Conservation (phyloP, 2,888 invertebrate genomes). For the Drosophila maculinotata region DNA sequence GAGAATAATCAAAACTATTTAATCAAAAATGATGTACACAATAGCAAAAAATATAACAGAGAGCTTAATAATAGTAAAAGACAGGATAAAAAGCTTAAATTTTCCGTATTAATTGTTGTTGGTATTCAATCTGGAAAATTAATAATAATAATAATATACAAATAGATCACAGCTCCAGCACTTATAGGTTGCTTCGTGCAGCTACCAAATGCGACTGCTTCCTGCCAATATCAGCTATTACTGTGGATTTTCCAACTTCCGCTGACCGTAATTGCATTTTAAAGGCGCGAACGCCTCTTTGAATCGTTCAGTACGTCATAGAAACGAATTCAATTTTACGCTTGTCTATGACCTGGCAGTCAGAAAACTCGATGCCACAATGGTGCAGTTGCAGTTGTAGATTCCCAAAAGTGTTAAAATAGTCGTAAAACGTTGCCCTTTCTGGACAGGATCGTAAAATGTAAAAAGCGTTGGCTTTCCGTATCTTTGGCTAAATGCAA, state of each 20-base stretch:
- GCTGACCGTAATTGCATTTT: slow-evolving; percentile 55
- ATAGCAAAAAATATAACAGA: too few relatives aligned
- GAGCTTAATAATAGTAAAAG: slow-evolving; percentile 4
- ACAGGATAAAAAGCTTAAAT: slow-evolving; percentile 1
- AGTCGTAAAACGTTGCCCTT: slow-evolving; percentile 63
- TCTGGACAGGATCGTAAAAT: slow-evolving; percentile 59
- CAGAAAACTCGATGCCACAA: slow-evolving; percentile 11
- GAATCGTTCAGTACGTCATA: slow-evolving; percentile 58
- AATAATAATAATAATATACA: not conserved
- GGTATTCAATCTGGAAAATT: too few relatives aligned
- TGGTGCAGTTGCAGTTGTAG: slow-evolving; percentile 19
- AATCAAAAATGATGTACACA: slow-evolving; percentile 37
- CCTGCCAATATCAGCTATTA: not conserved
- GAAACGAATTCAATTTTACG: slow-evolving; percentile 82
- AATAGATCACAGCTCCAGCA: not conserved
- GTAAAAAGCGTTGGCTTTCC: slow-evolving; percentile 54
- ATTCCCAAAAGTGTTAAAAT: slow-evolving; percentile 67
- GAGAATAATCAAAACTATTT: slow-evolving; percentile 60
- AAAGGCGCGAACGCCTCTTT: slow-evolving; percentile 59
- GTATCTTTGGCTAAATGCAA: slow-evolving; percentile 66
- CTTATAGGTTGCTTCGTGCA: not conserved
- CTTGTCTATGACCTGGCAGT: slow-evolving; percentile 73
- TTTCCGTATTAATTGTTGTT: too few relatives aligned
- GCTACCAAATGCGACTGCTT: not conserved
- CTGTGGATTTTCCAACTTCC: slow-evolving; percentile 17